Evolutionary conservation across 2,797 vertebrate species (phyloP).

Genomic region (Chaetophractus vellerosus): DNA sequence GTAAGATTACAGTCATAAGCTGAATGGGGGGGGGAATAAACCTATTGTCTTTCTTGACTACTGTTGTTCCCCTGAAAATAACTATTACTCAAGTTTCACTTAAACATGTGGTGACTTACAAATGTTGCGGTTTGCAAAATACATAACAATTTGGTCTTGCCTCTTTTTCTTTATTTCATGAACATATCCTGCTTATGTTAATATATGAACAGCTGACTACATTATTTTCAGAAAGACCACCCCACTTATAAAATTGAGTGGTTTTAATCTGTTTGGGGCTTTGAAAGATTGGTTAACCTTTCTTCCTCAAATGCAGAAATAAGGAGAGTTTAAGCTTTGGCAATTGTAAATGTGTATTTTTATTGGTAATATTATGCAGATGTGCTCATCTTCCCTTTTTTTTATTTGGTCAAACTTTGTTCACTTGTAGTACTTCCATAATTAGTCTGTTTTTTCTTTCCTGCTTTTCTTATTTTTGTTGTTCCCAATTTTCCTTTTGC

Average conservation of each 20-base stretch:
- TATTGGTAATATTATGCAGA: background rate
- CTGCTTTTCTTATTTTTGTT: conserved; percentile 29
- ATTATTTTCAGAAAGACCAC: conserved; percentile 76
- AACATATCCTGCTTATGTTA: conserved; percentile 28
- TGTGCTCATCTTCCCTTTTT: background rate
- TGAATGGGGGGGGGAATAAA: background rate
- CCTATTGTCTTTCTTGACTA: conserved; percentile 58
- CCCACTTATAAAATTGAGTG: conserved; percentile 33
- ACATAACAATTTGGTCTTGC: conserved; percentile 3
- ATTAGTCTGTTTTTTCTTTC: background rate
- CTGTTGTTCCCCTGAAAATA: conserved; percentile 56
- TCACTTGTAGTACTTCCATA: background rate
- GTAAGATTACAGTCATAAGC: conserved; percentile 60
- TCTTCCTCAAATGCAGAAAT: conserved; percentile 52
- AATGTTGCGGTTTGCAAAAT: conserved; percentile 18
- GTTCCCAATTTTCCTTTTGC: conserved; percentile 63
- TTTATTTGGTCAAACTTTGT: conserved; percentile 20
- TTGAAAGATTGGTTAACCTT: conserved; percentile 67
- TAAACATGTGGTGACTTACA: conserved; percentile 44
- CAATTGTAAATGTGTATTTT: conserved; percentile 49
- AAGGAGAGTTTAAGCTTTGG: conserved; percentile 65
- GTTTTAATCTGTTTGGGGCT: conserved; percentile 79
- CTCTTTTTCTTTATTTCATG: background rate
- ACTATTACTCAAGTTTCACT: conserved; percentile 23
- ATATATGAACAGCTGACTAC: background rate